Base-by-base conservation (phyloP, 1,140 invertebrate species). In the Drosophila sproati region DNA sequence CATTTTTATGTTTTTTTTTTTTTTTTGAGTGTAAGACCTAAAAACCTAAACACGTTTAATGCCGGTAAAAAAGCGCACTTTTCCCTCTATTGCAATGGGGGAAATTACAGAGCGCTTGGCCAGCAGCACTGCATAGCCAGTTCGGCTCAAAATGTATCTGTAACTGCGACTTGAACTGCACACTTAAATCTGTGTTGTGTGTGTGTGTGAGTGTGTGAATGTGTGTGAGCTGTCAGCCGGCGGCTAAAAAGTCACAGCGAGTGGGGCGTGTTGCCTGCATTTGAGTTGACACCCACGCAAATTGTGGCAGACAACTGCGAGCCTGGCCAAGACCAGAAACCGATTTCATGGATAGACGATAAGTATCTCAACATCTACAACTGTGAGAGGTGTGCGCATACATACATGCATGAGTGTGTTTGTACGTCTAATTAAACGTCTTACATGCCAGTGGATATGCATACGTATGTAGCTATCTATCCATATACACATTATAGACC, bases 11-110 rank as follows among this genome's bases (percentile, higher is more conserved):
- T 39, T 39, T 39, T 7, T 8, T 8, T 8, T 8, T 8, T 8
- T 43, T n/a, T 43, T 43, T 6, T 8, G 10, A 43, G 39, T 43
- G 39, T 55, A 55, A 67, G 73, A 78, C 68, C 73, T 50, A 74
- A 66, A 77, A 81, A 87, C 83, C 83, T 88, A 87, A 88, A 88
- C 83, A 89, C 80, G 83, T 88, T 88, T 88, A 62, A 80, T 73
- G 82, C 72, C 79, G 67, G 73, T 35, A 55, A 59, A 64, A 12
- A 67, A 63, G 60, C 45, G 76, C 63, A 76, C 55, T 82, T 79
- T 78, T 82, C 72, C 67, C 75, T 78, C 60, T 39, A 20, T n/a
- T 35, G 31, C 43, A 61, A 48, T 35, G 43, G 20, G 61, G 20
- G 35, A 50, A 35, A 50, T 7, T 31, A 28, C 28, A 12, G n/a